phyloP scores from a whole-genome alignment of 2,888 invertebrate genomes.

The Syrista parreyssii region DNA sequence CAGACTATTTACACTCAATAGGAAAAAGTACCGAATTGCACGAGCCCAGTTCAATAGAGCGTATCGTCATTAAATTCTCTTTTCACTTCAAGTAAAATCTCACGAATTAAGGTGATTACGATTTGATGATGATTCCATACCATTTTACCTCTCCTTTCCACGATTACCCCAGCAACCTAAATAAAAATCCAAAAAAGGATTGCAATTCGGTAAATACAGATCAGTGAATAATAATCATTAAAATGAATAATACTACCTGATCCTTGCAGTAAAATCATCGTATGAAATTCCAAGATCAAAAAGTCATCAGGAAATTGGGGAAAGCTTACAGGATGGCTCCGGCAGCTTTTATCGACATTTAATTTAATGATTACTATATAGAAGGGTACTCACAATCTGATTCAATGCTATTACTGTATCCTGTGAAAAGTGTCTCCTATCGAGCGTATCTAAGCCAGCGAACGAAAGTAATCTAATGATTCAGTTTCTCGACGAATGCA shows the following conservation, averaged over 20 bases:
- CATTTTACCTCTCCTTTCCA: not conserved
- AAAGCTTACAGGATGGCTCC: not conserved
- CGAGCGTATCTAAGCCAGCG: not conserved
- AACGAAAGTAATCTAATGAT: not conserved
- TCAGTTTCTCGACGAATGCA: conserved; percentile 4
- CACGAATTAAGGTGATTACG: not conserved
- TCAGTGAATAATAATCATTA: not conserved
- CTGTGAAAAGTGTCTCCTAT: not conserved
- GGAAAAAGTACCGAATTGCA: not conserved
- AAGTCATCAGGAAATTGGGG: not conserved
- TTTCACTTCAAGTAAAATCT: not conserved
- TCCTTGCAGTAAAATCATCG: not conserved
- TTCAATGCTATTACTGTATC: not conserved
- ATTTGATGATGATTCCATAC: not conserved
- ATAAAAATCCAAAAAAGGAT: not conserved
- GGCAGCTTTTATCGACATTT: not conserved
- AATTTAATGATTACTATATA: not conserved
- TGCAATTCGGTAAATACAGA: not conserved
- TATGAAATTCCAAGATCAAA: too few relatives aligned
- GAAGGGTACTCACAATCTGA: not conserved
- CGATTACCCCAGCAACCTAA: not conserved
- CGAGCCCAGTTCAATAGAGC: not conserved
- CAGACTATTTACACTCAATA: not conserved
- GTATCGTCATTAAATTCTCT: not conserved
- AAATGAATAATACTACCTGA: not conserved